phyloP scores from a whole-genome alignment of 1,140 invertebrate genomes.

The Panagrolaimus sp. region DNA sequence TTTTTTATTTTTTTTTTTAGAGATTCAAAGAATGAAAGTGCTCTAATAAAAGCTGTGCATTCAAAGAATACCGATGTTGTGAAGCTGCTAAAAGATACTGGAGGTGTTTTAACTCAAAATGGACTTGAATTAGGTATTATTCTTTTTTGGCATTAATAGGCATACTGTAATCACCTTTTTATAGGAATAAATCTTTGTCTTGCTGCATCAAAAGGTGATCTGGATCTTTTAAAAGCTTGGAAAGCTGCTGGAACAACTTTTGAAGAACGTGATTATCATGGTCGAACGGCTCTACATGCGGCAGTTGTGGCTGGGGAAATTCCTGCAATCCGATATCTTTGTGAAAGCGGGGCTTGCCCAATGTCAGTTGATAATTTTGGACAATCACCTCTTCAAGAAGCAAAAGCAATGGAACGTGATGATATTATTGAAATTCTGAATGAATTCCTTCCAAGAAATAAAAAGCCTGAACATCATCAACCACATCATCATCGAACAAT shows the following conservation, averaged over 20 bases:
- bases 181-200: slow-evolving; percentile 55
- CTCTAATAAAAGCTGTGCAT: slow-evolving; percentile 48
- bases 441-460: background rate
- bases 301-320: slow-evolving; percentile 28
- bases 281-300: slow-evolving; percentile 57
- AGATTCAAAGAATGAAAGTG: slow-evolving; percentile 53
- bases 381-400: slow-evolving; percentile 39
- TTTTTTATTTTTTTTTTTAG: slow-evolving; percentile 34
- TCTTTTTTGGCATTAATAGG: slow-evolving; percentile 13
- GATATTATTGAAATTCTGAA: slow-evolving; percentile 8
- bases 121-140: slow-evolving; percentile 39
- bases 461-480: no score
- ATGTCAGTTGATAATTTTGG: slow-evolving; percentile 34
- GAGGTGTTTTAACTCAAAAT: slow-evolving; percentile 40
- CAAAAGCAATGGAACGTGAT: background rate
- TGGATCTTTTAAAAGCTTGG: slow-evolving; percentile 51
- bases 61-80: slow-evolving; percentile 48
- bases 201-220: slow-evolving; percentile 45
- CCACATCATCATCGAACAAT: no score
- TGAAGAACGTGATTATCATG: slow-evolving; percentile 54
- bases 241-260: slow-evolving; percentile 49
- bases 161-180: slow-evolving; percentile 21
- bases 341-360: slow-evolving; percentile 34
- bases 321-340: slow-evolving; percentile 37
- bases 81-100: slow-evolving; percentile 45